Evolutionary conservation across 2,113 vertebrate genomes (phyloP).

Genomic region (Marmota monax): DNA sequence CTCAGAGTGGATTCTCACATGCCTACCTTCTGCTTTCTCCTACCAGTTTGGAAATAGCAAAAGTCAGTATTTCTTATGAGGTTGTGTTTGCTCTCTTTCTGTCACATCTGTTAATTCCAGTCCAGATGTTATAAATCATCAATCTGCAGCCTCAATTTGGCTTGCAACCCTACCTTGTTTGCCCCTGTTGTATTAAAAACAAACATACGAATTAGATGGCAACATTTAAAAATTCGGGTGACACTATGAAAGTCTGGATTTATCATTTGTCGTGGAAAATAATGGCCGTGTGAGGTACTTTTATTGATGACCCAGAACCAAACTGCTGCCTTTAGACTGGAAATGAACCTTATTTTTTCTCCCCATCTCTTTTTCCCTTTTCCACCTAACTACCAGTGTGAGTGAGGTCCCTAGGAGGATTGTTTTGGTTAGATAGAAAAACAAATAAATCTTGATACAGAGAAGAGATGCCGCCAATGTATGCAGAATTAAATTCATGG

Average conservation of each 20-base stretch:
- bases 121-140: not conserved
- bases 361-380: not conserved
- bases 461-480: not conserved
- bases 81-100: not conserved
- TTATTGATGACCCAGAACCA: not conserved
- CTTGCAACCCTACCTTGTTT: not conserved
- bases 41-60: not conserved
- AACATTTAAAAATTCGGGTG: not conserved
- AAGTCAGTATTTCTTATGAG: not conserved
- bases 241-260: not conserved
- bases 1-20: too few species aligned
- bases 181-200: not conserved
- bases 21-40: not conserved
- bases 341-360: not conserved
- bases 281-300: not conserved
- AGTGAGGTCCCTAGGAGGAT: not conserved
- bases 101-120: not conserved
- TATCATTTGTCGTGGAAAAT: constrained; percentile 2
- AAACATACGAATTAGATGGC: not conserved
- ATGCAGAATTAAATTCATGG: not conserved
- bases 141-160: not conserved
- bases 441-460: not conserved
- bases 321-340: not conserved
- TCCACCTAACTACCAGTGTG: not conserved
- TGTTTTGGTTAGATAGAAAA: not conserved